These are phyloP conservation scores for Triplophysa dalaica DNA, from an alignment of 2,113 vertebrate species.

Conservation along the genomic window DNA sequence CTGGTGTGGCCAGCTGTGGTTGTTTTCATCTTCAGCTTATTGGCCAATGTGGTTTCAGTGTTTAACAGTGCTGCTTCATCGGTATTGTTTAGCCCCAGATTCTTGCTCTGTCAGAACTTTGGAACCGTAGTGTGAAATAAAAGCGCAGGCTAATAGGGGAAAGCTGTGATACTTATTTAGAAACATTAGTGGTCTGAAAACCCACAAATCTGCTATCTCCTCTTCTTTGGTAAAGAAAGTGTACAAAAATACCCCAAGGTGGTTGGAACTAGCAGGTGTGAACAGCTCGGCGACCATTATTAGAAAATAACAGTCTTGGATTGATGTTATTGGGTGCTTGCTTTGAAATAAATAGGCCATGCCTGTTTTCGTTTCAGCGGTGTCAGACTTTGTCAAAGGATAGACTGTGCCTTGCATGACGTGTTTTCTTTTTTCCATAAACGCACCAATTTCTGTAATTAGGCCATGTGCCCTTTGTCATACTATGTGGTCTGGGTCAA, in stretches of 20 bases:
- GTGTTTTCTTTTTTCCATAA: conserved; percentile 51
- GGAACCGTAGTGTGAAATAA: conserved; percentile 50
- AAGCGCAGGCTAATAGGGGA: conserved; percentile 52
- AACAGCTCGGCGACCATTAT: conserved; percentile 26
- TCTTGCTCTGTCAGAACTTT: conserved; percentile 53
- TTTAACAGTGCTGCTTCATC: conserved; percentile 48
- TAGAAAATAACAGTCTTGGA: not conserved
- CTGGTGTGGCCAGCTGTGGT: conserved; percentile 44
- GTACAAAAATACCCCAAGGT: conserved; percentile 5
- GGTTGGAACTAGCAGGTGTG: conserved; percentile 27
- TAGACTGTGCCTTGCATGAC: conserved; percentile 34
- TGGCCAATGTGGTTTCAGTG: conserved; percentile 43
- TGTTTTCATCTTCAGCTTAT: conserved; percentile 42
- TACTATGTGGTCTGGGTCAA: conserved; percentile 34
- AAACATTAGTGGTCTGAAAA: conserved; percentile 51
- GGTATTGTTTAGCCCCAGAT: conserved; percentile 49
- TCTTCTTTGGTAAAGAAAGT: not conserved
- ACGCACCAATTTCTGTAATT: conserved; percentile 53
- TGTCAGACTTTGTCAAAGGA: conserved; percentile 44
- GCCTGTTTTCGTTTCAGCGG: conserved; percentile 45
- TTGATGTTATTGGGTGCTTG: conserved; percentile 31
- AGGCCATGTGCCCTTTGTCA: conserved; percentile 47
- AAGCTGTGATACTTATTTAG: conserved; percentile 51
- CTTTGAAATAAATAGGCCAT: conserved; percentile 29
- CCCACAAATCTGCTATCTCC: conserved; percentile 47